Evolutionary conservation across 2,888 invertebrate genomes (phyloP), one percentile per base, ranked within the genome.

Genomic region (Entomobrya proxima): DNA sequence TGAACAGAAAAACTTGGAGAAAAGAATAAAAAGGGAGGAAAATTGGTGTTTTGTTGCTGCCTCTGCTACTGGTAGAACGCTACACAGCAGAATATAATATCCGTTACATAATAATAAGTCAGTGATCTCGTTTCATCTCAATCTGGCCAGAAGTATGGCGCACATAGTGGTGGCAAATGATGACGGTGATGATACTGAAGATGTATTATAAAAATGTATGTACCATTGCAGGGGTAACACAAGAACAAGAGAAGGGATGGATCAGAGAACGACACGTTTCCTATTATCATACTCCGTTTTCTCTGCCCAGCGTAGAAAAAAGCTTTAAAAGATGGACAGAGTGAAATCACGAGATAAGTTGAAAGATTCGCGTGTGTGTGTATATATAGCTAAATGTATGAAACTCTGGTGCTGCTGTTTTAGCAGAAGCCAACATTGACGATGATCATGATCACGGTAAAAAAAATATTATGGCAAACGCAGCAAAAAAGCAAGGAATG

Each of bases 111-210:
- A 67, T 67, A 67, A 67, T 67, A 44, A 67, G 67, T 7, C 67
- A 67, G 67, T 40, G 67, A 40, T 67, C 67, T 44, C 40, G 40
- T 67, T 67, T 40, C 40, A 67, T 67, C 67, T 67, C 40, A 67
- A 67, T 44, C 24, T 67, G 21, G 40, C 24, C 44, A n/a, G n/a
- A n/a, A n/a, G n/a, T n/a, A n/a, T n/a, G n/a, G n/a, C n/a, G n/a
- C n/a, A n/a, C n/a, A n/a, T n/a, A n/a, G n/a, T n/a, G n/a, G 67
- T 21, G 2, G 61, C 7, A 21, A 52, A 18, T 52, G 52, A 52
- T 52, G 52, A 1, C 21, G 21, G 52, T 4, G 11, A 21, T 52
- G 6, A 27, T 67, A 13, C 24, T 67, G 67, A 40, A 2, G 35
- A 64, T 64, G 44, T 37, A 18, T 21, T 40, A 32, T 7, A 24